phyloP scores from a whole-genome alignment of 2,797 vertebrate species.

The Malacoraja senta region DNA sequence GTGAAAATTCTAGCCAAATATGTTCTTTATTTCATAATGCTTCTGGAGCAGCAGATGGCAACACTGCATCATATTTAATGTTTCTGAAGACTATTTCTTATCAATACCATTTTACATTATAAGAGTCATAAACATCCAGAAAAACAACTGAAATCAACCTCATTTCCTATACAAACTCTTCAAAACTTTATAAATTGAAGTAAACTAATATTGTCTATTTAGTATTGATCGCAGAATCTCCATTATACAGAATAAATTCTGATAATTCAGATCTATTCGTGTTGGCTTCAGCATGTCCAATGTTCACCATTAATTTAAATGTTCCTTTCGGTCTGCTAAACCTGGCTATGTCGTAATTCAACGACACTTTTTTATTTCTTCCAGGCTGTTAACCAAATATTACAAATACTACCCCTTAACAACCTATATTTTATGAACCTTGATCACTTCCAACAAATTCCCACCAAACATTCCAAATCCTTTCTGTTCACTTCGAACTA shows the following conservation, averaged over 20 bases:
- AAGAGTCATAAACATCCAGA: background rate
- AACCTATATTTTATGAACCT: background rate
- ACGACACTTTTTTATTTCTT: background rate
- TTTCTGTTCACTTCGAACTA: background rate
- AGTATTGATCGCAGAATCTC: background rate
- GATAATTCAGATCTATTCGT: background rate
- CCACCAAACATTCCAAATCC: background rate
- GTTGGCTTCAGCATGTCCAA: background rate
- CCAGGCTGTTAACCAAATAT: background rate
- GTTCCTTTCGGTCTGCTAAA: no score
- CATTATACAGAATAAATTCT: background rate
- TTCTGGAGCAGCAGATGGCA: constrained; percentile 2
- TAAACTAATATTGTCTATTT: background rate
- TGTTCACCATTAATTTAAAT: background rate
- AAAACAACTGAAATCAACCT: background rate
- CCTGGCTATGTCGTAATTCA: background rate
- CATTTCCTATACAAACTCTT: background rate
- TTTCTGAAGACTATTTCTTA: background rate
- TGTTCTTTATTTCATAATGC: background rate
- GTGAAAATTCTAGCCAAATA: background rate
- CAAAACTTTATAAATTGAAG: background rate
- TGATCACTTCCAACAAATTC: background rate
- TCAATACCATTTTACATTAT: background rate
- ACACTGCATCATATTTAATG: background rate
- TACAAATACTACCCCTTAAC: background rate